These are phyloP conservation scores for Ctenopoma multispine DNA, from an alignment of 2,797 vertebrate species.

Conservation along the genomic window DNA sequence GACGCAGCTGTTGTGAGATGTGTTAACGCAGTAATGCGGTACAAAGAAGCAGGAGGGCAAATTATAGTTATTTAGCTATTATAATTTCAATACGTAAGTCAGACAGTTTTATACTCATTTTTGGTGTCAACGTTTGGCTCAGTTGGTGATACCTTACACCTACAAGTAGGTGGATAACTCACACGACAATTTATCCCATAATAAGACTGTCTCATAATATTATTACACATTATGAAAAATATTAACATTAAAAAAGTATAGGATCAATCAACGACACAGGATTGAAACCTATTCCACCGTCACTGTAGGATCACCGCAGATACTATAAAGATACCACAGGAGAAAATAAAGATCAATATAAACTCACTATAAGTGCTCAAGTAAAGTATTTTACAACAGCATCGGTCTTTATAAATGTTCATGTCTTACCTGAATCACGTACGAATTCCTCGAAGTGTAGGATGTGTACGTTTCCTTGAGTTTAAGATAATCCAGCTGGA, in stretches of 20 bases:
- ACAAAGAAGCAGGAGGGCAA: background rate
- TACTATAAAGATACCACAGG: background rate
- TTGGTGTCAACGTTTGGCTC: too few relatives aligned
- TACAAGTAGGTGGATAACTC: background rate
- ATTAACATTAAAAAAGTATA: too few relatives aligned
- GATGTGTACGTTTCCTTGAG: slow-evolving; percentile 26
- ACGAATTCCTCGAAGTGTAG: slow-evolving; percentile 19
- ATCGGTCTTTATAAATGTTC: background rate
- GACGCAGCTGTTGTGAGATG: background rate
- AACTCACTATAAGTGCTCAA: background rate
- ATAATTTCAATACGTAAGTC: background rate
- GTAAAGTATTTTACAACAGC: background rate
- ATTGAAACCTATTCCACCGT: background rate
- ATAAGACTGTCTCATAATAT: background rate
- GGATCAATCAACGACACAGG: background rate
- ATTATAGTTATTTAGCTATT: background rate
- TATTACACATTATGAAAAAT: too few relatives aligned
- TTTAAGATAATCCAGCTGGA: slow-evolving; percentile 59
- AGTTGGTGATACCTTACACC: background rate
- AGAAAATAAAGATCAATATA: background rate
- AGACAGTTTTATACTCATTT: background rate
- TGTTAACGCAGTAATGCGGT: slow-evolving; percentile 34
- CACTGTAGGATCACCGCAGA: too few relatives aligned
- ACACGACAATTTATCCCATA: background rate
- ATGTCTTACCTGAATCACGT: slow-evolving; percentile 60